Evolutionary conservation across 2,888 invertebrate genomes (phyloP), one percentile per base, ranked within the genome.

Genomic region (Thyatira batis): DNA sequence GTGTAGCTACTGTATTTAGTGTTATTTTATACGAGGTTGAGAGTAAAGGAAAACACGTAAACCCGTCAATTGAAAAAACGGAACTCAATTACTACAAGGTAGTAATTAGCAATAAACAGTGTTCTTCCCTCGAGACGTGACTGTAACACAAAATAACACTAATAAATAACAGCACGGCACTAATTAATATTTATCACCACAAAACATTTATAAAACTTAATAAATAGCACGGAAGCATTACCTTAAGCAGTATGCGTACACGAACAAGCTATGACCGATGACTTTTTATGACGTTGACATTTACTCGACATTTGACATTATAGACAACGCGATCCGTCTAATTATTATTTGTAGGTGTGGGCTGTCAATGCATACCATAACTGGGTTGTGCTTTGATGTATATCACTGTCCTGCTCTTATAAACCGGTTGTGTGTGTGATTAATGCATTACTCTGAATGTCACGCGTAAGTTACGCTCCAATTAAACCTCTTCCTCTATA

Each of bases 271-370:
- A 64, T 67, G 69, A 65, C 67, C 70, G 72, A 63, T 72, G 71
- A 70, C 75, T 73, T 76, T 76, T 77, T 76, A 63, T 58, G 58
- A 62, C 70, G 56, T 71, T 89, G 91, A 85, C 90, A 90, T 91
- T 91, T 91, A 81, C 71, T 67, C 71, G 87, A 84, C 89, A 86
- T 87, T 89, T 91, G 91, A 91, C 91, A 91, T 91, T 91, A 83
- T 80, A 73, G 27, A 10, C 66, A 61, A 73, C 75, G 78, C 75
- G 71, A 81, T 79, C 77, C 74, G 78, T 86, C 86, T 89, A 89
- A 89, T 89, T 86, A 88, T 85, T 85, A 82, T 80, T 73, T 71
- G 84, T 85, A 82, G 89, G 89, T 84, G 89, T 86, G 80, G 80
- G 78, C 78, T 84, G 90, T 84, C 84, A 80, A 74, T 81, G 84